Evolutionary conservation across 2,888 invertebrate genomes (phyloP), one percentile per base, ranked within the genome.

Genomic region (Ormyrus labotus): DNA sequence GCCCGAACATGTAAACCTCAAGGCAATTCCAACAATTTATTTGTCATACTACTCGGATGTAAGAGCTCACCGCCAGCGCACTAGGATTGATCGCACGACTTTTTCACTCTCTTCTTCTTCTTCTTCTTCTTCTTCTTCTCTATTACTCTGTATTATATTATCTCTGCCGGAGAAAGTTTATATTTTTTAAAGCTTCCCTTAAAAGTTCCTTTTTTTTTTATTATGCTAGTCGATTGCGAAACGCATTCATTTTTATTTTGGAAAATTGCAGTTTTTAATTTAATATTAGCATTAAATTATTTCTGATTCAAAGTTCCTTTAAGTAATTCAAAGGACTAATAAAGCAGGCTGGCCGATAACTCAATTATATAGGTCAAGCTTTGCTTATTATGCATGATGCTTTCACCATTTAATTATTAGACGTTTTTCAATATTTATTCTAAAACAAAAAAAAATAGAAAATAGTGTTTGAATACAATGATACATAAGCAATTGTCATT

Each of bases 1-100:
- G 92, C 85, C 87, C 68, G 89, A 90, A 87, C 89, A 90, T 88
- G 89, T 90, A 89, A 89, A 88, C 81, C 78, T 79, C 81, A 81
- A 88, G 88, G 88, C 88, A 88, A 86, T 87, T 86, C 79, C 81
- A 79, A 72, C 81, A 79, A 81, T 81, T 79, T 81, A 79, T 81
- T 81, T 81, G 81, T 81, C 79, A 79, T 76, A 61, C 79, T 70
- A 75, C 78, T 75, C 74, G 78, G 78, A 81, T 78, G 80, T 81
- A 81, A 81, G 78, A 72, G 76, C 77, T 69, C 71, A 77, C 72
- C 58, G 81, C 81, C 74, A 75, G 63, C 73, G 75, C 68, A 11
- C 55, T 65, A 69, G 69, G 60, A 64, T 51, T 74, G 51, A 60
- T 64, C 61, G 73, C 81, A 74, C 77, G 77, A 48, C 61, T 78